These are phyloP conservation scores for Menura novaehollandiae DNA, from an alignment of 2,113 vertebrate genomes.

Conservation along the genomic window DNA sequence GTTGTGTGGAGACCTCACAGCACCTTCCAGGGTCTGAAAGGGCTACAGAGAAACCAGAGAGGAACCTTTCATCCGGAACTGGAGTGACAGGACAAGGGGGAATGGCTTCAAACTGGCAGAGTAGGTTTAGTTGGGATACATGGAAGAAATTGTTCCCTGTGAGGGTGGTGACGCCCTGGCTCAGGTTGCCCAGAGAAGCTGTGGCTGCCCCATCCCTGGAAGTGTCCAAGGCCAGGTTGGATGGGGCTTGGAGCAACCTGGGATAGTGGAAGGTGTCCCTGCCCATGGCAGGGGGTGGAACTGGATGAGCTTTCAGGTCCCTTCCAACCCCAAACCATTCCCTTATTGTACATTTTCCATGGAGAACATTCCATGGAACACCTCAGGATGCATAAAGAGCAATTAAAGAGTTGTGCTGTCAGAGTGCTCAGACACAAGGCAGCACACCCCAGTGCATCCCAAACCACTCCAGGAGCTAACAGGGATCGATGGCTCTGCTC, in stretches of 20 bases:
- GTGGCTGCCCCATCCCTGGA: not conserved
- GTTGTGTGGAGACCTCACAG: not conserved
- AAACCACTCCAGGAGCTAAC: not conserved
- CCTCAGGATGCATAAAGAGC: not conserved
- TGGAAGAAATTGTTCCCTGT: not conserved
- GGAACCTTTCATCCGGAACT: not conserved
- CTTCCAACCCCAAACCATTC: not conserved
- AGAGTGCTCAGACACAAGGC: not conserved
- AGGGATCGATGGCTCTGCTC: not conserved
- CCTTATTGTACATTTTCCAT: not conserved
- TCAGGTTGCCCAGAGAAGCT: not conserved
- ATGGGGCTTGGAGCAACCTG: rapidly evolving
- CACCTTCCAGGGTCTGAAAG: not conserved
- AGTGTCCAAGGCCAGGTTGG: not conserved
- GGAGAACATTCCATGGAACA: not conserved
- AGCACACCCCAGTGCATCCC: not conserved
- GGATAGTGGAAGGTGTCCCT: not conserved
- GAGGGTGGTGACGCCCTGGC: rapidly evolving
- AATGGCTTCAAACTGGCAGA: not conserved
- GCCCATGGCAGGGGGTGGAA: not conserved
- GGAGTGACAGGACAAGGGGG: not conserved
- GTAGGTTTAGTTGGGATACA: not conserved
- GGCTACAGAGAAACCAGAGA: not conserved
- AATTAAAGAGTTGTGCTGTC: not conserved
- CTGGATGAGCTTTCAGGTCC: rapidly evolving